Evolutionary conservation across 2,888 invertebrate species (phyloP).

Genomic region (Syritta pipiens): DNA sequence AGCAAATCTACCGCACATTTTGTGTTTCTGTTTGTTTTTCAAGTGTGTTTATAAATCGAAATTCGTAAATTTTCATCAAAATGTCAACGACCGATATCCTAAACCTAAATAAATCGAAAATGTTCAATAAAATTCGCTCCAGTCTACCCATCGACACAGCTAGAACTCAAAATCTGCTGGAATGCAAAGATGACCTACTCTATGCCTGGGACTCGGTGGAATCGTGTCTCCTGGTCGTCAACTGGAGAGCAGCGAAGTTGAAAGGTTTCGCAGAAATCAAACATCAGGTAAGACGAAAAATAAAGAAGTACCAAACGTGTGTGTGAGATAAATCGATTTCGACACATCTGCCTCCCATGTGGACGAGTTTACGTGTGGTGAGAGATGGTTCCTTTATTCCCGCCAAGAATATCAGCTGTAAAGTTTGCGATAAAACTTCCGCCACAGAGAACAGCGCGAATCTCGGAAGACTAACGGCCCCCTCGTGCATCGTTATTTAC

Average conservation of each 20-base stretch:
- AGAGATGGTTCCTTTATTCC: slow-evolving; percentile 1
- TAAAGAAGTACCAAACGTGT: too few relatives aligned
- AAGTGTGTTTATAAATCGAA: not conserved
- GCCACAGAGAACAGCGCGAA: not conserved
- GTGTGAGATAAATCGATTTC: too few relatives aligned
- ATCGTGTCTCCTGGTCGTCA: slow-evolving; percentile 81
- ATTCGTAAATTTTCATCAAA: slow-evolving; percentile 2
- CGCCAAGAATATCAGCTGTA: slow-evolving; percentile 27
- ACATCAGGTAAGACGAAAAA: slow-evolving; percentile 79
- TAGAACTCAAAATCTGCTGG: slow-evolving; percentile 82
- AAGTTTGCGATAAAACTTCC: slow-evolving; percentile 25
- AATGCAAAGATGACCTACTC: slow-evolving; percentile 82
- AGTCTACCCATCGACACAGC: slow-evolving; percentile 80
- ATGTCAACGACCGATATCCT: slow-evolving; percentile 81
- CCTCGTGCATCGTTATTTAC: slow-evolving; percentile 3
- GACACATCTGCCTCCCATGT: not conserved
- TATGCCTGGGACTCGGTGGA: slow-evolving; percentile 83
- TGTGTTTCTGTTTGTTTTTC: slow-evolving; percentile 27
- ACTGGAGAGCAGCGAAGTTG: slow-evolving; percentile 80
- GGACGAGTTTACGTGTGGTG: not conserved
- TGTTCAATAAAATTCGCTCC: slow-evolving; percentile 81
- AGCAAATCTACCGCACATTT: slow-evolving; percentile 11
- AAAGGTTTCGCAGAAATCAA: slow-evolving; percentile 77
- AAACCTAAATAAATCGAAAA: slow-evolving; percentile 80
- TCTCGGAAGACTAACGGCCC: slow-evolving; percentile 8